Evolutionary conservation across 2,113 vertebrate genomes (phyloP).

Genomic region (Tiliqua scincoides): DNA sequence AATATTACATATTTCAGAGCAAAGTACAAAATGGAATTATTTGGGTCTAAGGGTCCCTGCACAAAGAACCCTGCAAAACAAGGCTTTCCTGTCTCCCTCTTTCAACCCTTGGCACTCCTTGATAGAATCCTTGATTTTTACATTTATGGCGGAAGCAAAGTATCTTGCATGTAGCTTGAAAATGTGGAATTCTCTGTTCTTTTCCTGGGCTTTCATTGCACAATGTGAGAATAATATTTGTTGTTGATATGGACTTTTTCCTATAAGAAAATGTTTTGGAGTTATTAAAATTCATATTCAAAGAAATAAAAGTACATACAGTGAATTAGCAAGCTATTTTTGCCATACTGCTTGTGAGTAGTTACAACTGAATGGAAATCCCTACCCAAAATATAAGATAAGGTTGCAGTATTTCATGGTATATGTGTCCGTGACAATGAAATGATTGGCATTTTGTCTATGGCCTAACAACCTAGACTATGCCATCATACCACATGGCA

Average conservation of each 20-base stretch:
- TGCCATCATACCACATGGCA: neutral
- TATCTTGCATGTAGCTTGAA: neutral
- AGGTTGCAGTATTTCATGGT: neutral
- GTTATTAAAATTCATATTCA: slow-evolving; percentile 2
- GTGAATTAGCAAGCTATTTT: neutral
- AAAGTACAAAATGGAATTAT: too few species aligned
- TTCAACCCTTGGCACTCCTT: too few species aligned
- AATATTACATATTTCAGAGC: too few species aligned
- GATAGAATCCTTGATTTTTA: too few species aligned
- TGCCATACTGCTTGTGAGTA: neutral
- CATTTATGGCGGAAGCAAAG: neutral
- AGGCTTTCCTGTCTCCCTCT: too few species aligned
- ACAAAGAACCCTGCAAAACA: too few species aligned
- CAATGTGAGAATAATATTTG: neutral
- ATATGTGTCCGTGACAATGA: neutral
- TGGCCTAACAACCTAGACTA: neutral
- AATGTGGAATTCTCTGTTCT: neutral
- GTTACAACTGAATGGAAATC: neutral
- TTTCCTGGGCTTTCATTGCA: neutral
- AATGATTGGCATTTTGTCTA: neutral
- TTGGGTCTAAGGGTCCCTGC: too few species aligned
- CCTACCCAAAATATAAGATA: neutral
- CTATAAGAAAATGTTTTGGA: neutral
- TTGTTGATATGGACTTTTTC: neutral
- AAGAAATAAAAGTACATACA: neutral